Evolutionary conservation across 2,888 invertebrate genomes (phyloP).

Genomic region (Odontocolon sp.): DNA sequence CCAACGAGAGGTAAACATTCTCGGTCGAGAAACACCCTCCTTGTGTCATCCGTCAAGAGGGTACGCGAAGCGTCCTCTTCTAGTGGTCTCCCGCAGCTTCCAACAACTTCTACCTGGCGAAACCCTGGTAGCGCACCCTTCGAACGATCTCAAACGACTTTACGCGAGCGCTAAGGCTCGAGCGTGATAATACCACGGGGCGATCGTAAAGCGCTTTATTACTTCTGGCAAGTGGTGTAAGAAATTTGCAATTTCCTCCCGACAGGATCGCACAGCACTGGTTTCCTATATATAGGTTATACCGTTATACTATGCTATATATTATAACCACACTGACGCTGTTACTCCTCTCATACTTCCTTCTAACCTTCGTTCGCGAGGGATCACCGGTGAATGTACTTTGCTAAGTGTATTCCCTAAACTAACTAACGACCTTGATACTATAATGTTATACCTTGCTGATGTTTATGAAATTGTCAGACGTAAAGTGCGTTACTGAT

Average conservation of each 20-base stretch:
- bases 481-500: no score
- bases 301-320: no score
- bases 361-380: no score
- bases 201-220: constrained; percentile 58
- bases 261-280: no score
- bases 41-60: constrained; percentile 16
- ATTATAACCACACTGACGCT: no score
- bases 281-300: no score
- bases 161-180: not conserved
- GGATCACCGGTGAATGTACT: no score
- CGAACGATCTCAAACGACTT: constrained; percentile 10
- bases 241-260: constrained; percentile 56
- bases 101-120: not conserved
- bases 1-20: not conserved
- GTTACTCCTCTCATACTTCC: no score
- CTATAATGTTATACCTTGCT: no score
- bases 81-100: not conserved
- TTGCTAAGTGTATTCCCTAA: no score
- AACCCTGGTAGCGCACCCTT: not conserved
- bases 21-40: not conserved
- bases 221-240: constrained; percentile 49
- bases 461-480: no score
- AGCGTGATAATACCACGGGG: constrained; percentile 38
- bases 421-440: no score
- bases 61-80: not conserved